phyloP scores from a whole-genome alignment of 2,888 invertebrate genomes.

The Pycnomerus fuliginosus region DNA sequence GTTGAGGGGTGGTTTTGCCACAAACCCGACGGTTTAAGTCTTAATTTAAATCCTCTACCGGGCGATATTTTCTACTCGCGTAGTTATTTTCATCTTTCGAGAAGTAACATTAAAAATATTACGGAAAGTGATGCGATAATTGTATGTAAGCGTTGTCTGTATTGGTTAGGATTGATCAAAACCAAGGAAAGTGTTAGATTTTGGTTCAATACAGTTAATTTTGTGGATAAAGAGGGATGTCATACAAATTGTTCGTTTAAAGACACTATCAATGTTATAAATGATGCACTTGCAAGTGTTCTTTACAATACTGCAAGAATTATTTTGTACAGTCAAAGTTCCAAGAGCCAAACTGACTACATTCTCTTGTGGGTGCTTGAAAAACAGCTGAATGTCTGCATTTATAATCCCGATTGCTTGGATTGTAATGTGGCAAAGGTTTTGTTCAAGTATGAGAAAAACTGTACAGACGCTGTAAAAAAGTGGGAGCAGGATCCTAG shows the following conservation, averaged over 20 bases:
- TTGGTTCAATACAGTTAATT: slow-evolving; percentile 60
- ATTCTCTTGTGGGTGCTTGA: slow-evolving; percentile 64
- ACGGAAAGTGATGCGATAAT: slow-evolving; percentile 56
- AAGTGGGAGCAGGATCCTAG: slow-evolving; percentile 58
- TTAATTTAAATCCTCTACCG: slow-evolving; percentile 53
- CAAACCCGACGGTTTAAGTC: slow-evolving; percentile 42
- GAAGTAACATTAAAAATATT: slow-evolving; percentile 50
- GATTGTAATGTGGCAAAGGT: slow-evolving; percentile 59
- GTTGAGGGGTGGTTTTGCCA: slow-evolving; percentile 70
- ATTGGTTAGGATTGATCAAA: slow-evolving; percentile 59
- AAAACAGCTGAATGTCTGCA: slow-evolving; percentile 58
- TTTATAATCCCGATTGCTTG: slow-evolving; percentile 46
- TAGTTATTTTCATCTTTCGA: slow-evolving; percentile 55
- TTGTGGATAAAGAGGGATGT: slow-evolving; percentile 37
- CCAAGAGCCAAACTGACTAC: slow-evolving; percentile 54
- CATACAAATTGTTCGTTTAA: slow-evolving; percentile 43
- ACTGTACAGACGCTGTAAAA: slow-evolving; percentile 54
- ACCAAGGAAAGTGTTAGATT: slow-evolving; percentile 54
- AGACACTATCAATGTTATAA: slow-evolving; percentile 59
- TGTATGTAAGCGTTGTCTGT: slow-evolving; percentile 60
- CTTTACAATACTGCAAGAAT: slow-evolving; percentile 59
- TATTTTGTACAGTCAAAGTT: slow-evolving; percentile 55
- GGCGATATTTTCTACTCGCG: slow-evolving; percentile 61
- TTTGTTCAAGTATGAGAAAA: slow-evolving; percentile 57
- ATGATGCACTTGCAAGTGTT: slow-evolving; percentile 55